Base-by-base conservation (phyloP, 2,113 vertebrate species). In the Notiomystis cincta region DNA sequence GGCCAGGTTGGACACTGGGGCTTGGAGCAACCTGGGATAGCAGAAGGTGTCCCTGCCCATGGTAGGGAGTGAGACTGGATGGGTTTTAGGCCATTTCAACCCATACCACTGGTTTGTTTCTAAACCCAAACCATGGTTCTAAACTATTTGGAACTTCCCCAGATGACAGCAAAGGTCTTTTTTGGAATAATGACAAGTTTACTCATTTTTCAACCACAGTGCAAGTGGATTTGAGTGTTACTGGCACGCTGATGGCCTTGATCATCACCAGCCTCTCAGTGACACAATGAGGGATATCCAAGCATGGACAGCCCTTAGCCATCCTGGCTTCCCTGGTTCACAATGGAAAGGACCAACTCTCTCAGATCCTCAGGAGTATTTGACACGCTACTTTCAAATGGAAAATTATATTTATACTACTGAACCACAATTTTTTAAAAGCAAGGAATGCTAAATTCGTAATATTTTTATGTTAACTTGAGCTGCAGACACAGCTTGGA, bases 1-100 rank as follows among this genome's bases (percentile, higher is more conserved):
- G 22, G 48, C 15, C 48, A 37, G 35, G 22, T 0, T 62, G 71
- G n/a, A 67, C 0, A 0, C n/a, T n/a, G n/a, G 20, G 28, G 33
- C 15, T 53, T 21, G 20, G 47, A 69, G 62, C 7, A 35, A 0
- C 4, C 13, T 40, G 54, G 17, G 6, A 0, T 0, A 40, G 17
- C 54, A 47, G 47, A 9, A 61, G 30, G 38, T 35, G 47, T 11
- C n/a, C 45, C 45, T 60, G 24, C 28, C 19, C 11, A 9, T 31
- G 30, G 45, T 16, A 75, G 20, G 9, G 30, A 2, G 2, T 27
- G 54, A 22, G 1, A 61, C 8, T 11, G 47, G 17, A 54, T 13
- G 10, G 7, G 40, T 21, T 69, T 69, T 61, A 40, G 48, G 25
- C 10, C 25, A 22, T 62, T 62, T 40, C 25, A 69, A 42, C 18